Conservation (phyloP, 2,888 invertebrate species). For the Dasypolia templi region DNA sequence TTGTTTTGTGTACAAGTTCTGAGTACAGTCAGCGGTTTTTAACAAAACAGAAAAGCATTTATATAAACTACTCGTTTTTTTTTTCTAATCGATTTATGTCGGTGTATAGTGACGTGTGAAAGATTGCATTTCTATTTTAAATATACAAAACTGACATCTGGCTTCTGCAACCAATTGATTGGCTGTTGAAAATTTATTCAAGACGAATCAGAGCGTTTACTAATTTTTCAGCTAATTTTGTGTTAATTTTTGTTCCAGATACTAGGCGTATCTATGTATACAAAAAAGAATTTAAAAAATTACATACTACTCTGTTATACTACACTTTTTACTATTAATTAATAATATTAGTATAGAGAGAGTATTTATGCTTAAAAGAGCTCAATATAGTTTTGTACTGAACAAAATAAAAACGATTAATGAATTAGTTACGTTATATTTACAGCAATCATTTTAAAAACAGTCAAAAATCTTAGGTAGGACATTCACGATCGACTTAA, state of each 20-base stretch:
- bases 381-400: not conserved
- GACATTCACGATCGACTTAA: not conserved
- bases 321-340: not conserved
- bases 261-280: not conserved
- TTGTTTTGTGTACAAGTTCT: slow-evolving; percentile 43
- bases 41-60: slow-evolving; percentile 40
- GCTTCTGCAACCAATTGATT: not conserved
- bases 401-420: not conserved
- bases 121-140: slow-evolving; percentile 55
- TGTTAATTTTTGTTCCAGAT: not conserved
- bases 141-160: not conserved
- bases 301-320: no score
- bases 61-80: slow-evolving; percentile 28
- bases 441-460: slow-evolving; percentile 10
- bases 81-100: slow-evolving; percentile 43
- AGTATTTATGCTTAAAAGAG: not conserved
- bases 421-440: slow-evolving; percentile 2
- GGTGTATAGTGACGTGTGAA: slow-evolving; percentile 44
- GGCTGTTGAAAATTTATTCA: not conserved
- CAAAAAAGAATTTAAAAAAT: no score
- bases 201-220: not conserved
- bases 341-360: not conserved
- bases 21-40: slow-evolving; percentile 35
- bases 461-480: slow-evolving; percentile 5
- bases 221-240: not conserved